Conservation (phyloP, 1,140 invertebrate genomes). For the Penaeus indicus region DNA sequence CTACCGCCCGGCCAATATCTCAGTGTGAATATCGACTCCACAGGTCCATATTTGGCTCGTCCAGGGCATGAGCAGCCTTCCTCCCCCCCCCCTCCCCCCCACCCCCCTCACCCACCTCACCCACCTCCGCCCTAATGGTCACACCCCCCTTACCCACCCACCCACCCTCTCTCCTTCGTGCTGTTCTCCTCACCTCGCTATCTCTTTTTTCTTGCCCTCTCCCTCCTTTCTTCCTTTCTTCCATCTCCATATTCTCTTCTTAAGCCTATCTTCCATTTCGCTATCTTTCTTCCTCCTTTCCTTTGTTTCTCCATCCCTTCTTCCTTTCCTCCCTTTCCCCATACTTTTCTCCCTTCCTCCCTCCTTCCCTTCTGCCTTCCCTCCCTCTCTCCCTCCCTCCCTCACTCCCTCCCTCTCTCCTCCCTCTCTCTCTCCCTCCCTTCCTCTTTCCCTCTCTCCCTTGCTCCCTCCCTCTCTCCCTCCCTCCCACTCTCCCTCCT, state of each 20-base stretch:
- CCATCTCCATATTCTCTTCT: no score
- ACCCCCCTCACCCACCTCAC: neutral
- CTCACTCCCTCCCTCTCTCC: neutral
- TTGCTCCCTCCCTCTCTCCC: neutral
- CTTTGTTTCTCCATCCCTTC: neutral
- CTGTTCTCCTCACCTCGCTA: neutral
- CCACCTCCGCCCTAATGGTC: neutral
- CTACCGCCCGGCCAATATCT: no score
- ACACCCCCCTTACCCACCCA: slow-evolving; percentile 18
- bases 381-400: neutral
- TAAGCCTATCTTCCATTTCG: neutral
- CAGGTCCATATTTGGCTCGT: no score
- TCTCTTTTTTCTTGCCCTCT: neutral
- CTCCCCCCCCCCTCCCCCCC: no score
- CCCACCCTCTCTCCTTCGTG: neutral
- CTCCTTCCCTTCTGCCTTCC: neutral
- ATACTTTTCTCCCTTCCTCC: neutral
- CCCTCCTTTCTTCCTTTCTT: neutral
- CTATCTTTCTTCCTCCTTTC: neutral
- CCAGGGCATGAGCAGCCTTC: no score
- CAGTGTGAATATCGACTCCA: no score
- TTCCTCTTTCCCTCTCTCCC: neutral
- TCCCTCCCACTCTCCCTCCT: neutral
- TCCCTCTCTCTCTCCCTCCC: neutral
- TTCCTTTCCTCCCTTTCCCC: slow-evolving; percentile 21